These are phyloP conservation scores for Periphyllus acericola DNA, from an alignment of 2,888 invertebrate genomes.

Conservation along the genomic window DNA sequence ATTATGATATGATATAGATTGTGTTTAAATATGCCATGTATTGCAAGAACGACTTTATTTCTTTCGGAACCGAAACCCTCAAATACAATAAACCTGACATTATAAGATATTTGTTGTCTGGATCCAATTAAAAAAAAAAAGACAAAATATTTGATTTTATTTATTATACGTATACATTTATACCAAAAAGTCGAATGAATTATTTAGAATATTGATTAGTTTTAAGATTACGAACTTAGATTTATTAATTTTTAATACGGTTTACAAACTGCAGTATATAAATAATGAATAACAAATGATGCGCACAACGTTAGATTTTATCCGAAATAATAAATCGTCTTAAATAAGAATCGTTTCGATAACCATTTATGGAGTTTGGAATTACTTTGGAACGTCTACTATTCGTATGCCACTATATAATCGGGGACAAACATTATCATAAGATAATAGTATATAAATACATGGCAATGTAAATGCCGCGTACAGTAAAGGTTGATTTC, in stretches of 20 bases:
- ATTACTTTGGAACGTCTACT: constrained; percentile 10
- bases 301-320: constrained; percentile 15
- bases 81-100: no score
- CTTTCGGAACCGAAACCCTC: no score
- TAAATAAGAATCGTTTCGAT: constrained; percentile 18
- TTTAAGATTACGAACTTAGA: background rate
- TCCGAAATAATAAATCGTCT: constrained; percentile 31
- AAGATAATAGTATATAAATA: no score
- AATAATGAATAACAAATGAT: background rate
- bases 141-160: no score
- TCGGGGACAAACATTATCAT: constrained; percentile 17
- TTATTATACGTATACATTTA: no score
- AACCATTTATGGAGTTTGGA: constrained; percentile 30
- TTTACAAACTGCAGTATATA: constrained; percentile 2
- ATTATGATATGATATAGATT: no score
- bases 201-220: background rate
- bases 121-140: no score
- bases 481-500: constrained; percentile 14
- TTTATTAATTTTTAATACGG: background rate
- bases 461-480: constrained; percentile 1
- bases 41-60: no score
- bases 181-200: no score
- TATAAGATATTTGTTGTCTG: no score
- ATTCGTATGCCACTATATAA: constrained; percentile 13
- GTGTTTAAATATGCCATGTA: no score